Base-by-base conservation (phyloP, 2,113 vertebrate genomes). In the Trinectes maculatus region DNA sequence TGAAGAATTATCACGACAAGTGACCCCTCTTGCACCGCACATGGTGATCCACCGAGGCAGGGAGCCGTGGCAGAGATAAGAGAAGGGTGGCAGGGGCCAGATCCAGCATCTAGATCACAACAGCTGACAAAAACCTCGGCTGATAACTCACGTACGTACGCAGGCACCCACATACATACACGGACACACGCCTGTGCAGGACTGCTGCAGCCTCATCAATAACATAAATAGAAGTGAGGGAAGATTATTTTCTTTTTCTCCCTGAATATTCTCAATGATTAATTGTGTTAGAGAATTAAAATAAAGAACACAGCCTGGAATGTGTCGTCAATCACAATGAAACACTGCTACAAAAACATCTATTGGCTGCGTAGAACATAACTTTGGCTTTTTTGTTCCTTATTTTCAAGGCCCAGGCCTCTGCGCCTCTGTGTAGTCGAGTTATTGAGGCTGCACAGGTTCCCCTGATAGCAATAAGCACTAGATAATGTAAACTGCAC, bases 391-490 rank as follows among this genome's bases (percentile, higher is more conserved):
- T 68, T 37, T 37, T 65, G 28, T 80, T 59, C 52, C 61, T 13
- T 34, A 40, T 28, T 31, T 33, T 10, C 12, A 26, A 40, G 44
- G 53, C 19, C 51, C 58, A 3, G 28, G 25, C 39, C 58, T 49
- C 18, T 26, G 31, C 43, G 18, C 31, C 8, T 10, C 1, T 7
- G 31, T 33, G 31, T 21, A 70, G 39, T 24, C 12, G 48, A 53
- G 57, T 65, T 79, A 47, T 62, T 62, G 53, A 62, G 61, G 34
- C 49, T 13, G 12, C 31, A 46, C 63, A 26, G 37, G 40, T 54
- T 46, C 68, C 80, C 71, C 40, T 48, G 68, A 57, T 54, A 65
- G 77, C 72, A 70, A 71, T 82, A 77, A 81, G 79, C 43, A 21
- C 55, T 44, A 57, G 75, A 74, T 72, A 77, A 74, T 44, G 21